phyloP scores from a whole-genome alignment of 2,888 invertebrate species.

The Cepaea hortensis region DNA sequence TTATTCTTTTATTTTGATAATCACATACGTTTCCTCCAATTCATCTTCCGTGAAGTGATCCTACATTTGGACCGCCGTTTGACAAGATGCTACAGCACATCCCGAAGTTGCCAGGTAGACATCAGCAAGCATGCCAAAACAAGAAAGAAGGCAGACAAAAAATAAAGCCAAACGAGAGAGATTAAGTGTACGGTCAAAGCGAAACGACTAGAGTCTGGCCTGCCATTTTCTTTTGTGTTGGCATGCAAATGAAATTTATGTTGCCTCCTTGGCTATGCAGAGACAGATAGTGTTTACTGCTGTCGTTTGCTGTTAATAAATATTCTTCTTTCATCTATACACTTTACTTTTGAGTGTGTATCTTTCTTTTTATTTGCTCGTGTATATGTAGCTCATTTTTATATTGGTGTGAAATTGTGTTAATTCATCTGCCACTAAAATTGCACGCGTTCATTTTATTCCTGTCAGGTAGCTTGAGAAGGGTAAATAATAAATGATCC shows the following conservation, averaged over 20 bases:
- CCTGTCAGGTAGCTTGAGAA: too few relatives aligned
- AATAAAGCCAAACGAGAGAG: background rate
- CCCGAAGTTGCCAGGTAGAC: constrained; percentile 5
- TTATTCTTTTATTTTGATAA: too few relatives aligned
- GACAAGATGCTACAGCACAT: too few relatives aligned
- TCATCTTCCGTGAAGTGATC: too few relatives aligned
- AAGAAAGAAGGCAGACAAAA: background rate
- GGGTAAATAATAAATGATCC: too few relatives aligned
- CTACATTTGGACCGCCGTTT: too few relatives aligned
- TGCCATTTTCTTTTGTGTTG: constrained; percentile 12
- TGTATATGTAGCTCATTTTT: background rate
- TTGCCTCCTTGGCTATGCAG: background rate
- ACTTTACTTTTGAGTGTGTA: background rate
- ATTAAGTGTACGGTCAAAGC: constrained; percentile 4
- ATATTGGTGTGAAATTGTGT: constrained; percentile 9
- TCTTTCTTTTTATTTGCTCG: background rate
- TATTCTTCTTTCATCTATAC: constrained; percentile 15
- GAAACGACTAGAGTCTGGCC: background rate
- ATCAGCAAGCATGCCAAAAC: background rate
- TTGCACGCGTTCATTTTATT: too few relatives aligned
- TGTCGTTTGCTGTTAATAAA: background rate
- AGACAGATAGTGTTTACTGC: constrained; percentile 24
- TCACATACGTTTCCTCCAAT: too few relatives aligned
- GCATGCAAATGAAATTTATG: constrained; percentile 4
- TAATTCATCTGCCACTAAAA: background rate